Evolutionary conservation across 2,888 invertebrate species (phyloP).

Genomic region (Leucoma salicis): DNA sequence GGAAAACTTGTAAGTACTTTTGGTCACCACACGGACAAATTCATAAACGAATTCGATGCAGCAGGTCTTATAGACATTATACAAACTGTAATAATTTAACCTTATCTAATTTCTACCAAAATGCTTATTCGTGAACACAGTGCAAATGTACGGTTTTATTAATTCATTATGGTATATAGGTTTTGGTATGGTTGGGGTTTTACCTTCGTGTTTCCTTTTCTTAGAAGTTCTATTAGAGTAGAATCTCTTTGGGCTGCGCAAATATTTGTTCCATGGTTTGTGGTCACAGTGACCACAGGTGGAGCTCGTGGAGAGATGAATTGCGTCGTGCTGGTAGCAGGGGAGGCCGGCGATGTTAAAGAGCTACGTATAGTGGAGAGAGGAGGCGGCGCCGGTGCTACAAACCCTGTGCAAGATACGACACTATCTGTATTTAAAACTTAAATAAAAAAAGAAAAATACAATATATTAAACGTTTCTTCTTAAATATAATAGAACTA

Average conservation of each 20-base stretch:
- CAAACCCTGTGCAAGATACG: slow-evolving; percentile 60
- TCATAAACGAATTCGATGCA: too few relatives aligned
- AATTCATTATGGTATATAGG: too few relatives aligned
- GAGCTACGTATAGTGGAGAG: slow-evolving; percentile 61
- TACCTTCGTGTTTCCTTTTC: slow-evolving; percentile 84
- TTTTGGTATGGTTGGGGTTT: too few relatives aligned
- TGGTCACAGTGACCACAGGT: slow-evolving; percentile 60
- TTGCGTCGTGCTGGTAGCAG: slow-evolving; percentile 72
- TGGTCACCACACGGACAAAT: too few relatives aligned
- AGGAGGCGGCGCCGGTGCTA: slow-evolving; percentile 72
- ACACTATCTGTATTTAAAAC: slow-evolving; percentile 48
- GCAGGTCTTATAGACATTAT: too few relatives aligned
- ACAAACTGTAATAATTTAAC: too few relatives aligned
- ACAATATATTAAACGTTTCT: slow-evolving; percentile 6
- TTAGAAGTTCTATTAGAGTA: slow-evolving; percentile 89
- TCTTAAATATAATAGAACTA: not conserved
- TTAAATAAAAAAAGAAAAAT: slow-evolving; percentile 30
- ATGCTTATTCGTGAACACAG: too few relatives aligned
- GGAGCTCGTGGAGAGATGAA: slow-evolving; percentile 73
- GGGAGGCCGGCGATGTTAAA: slow-evolving; percentile 63
- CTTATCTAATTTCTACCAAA: too few relatives aligned
- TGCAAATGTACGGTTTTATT: too few relatives aligned
- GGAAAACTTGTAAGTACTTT: too few relatives aligned
- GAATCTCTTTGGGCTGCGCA: slow-evolving; percentile 85
- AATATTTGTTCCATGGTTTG: slow-evolving; percentile 49